Evolutionary conservation across 2,888 invertebrate species (phyloP).

Genomic region (Julus scandinavius): DNA sequence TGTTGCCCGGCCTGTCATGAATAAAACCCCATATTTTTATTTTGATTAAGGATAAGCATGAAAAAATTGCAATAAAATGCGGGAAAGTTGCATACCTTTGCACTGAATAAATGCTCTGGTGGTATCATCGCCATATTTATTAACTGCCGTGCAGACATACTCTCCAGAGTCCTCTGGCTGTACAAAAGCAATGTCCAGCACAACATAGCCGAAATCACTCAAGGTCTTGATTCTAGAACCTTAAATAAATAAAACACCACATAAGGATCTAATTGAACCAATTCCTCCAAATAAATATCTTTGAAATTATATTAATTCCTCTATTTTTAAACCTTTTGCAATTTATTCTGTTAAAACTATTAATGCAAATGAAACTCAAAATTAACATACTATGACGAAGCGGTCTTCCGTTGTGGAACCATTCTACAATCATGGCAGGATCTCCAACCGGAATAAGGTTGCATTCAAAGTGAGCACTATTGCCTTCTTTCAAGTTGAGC

Average conservation of each 20-base stretch:
- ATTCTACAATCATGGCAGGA: conserved; percentile 92
- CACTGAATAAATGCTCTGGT: conserved; percentile 87
- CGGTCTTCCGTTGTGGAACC: conserved; percentile 95
- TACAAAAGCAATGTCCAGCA: conserved; percentile 92
- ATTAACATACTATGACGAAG: conserved; percentile 73
- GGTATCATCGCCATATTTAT: conserved; percentile 87
- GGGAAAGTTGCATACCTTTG: conserved; percentile 57
- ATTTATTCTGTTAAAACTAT: no score
- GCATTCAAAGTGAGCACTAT: conserved; percentile 95
- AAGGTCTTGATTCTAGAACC: conserved; percentile 88
- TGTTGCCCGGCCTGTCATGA: conserved; percentile 70
- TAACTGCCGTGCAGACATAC: conserved; percentile 90
- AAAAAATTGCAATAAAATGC: background rate
- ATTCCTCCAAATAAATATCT: no score
- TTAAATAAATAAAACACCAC: conserved; percentile 54
- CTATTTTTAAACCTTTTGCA: no score
- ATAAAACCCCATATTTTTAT: no score
- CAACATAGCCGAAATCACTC: conserved; percentile 94
- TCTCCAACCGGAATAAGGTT: conserved; percentile 93
- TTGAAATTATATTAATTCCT: no score
- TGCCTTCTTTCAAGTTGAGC: conserved; percentile 88
- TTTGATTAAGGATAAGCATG: background rate
- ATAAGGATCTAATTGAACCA: no score
- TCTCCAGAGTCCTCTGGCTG: conserved; percentile 94
- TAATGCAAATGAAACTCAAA: no score